phyloP scores from a whole-genome alignment of 2,888 invertebrate species.

The Timandra comae region DNA sequence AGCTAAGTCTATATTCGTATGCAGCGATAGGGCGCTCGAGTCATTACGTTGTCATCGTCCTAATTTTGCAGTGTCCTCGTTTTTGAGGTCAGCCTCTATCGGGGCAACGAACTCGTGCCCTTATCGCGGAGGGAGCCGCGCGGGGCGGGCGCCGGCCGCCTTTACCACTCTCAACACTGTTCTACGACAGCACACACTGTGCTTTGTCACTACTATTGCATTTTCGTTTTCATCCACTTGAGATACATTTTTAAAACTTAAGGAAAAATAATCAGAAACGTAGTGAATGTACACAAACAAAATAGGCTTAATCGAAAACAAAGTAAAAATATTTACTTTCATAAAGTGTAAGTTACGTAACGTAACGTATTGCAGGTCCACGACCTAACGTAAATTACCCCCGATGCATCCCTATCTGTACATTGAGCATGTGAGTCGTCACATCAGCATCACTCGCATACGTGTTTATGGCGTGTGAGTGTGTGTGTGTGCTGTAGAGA shows the following conservation, averaged over 20 bases:
- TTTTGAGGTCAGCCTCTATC: slow-evolving; percentile 82
- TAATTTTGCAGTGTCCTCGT: slow-evolving; percentile 82
- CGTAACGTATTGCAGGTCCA: slow-evolving; percentile 20
- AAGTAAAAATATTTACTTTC: background rate
- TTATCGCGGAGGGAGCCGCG: slow-evolving; percentile 63
- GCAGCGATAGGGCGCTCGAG: slow-evolving; percentile 51
- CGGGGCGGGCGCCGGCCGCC: slow-evolving; percentile 43
- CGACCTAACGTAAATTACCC: slow-evolving; percentile 36
- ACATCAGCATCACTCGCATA: slow-evolving; percentile 24
- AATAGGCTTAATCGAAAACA: too few relatives aligned
- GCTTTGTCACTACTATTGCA: too few relatives aligned
- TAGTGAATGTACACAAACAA: too few relatives aligned
- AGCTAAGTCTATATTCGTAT: slow-evolving; percentile 45
- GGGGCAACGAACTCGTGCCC: slow-evolving; percentile 77
- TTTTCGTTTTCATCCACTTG: too few relatives aligned
- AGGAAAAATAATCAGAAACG: too few relatives aligned
- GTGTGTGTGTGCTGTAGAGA: too few relatives aligned
- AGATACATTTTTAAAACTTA: too few relatives aligned
- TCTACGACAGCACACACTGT: slow-evolving; percentile 12
- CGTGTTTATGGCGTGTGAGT: slow-evolving; percentile 15
- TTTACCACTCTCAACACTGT: slow-evolving; percentile 13
- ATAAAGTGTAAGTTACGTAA: slow-evolving; percentile 13
- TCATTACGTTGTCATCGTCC: slow-evolving; percentile 75
- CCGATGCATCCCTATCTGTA: slow-evolving; percentile 40
- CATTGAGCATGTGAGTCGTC: slow-evolving; percentile 27